Evolutionary conservation across 2,113 vertebrate genomes (phyloP).

Genomic region (Glareola pratincola): DNA sequence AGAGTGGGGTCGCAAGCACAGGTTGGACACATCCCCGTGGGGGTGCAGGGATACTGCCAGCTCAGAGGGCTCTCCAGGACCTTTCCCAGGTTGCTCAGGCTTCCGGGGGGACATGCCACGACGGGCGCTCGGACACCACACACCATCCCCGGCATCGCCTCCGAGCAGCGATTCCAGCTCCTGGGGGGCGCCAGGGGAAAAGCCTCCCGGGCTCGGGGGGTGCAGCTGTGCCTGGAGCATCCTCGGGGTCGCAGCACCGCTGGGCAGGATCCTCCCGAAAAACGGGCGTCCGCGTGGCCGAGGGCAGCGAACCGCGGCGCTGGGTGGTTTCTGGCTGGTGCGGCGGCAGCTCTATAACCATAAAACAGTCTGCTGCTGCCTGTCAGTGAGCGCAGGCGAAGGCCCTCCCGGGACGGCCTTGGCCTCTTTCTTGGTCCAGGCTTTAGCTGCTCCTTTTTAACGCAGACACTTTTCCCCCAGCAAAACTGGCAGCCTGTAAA

Average conservation of each 20-base stretch:
- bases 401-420: slow-evolving; percentile 13
- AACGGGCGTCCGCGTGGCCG: rapidly evolving
- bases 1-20: background rate
- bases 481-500: slow-evolving; percentile 57
- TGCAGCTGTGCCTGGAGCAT: background rate
- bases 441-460: slow-evolving; percentile 32
- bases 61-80: background rate
- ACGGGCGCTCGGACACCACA: background rate
- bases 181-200: background rate
- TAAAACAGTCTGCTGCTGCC: slow-evolving; percentile 40
- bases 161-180: background rate
- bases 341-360: background rate
- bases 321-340: slow-evolving; percentile 12
- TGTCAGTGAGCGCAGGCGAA: slow-evolving; percentile 6
- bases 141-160: rapidly evolving
- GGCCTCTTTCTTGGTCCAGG: background rate
- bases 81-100: background rate
- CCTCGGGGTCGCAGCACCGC: background rate
- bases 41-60: background rate
- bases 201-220: background rate
- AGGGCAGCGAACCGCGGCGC: background rate
- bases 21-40: background rate
- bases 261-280: background rate
- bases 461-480: slow-evolving; percentile 36
- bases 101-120: background rate